A percentile compares a stretch with the other conserved stretches of the same genome.
Evolutionary conservation across 1,140 invertebrate species (phyloP).

Genomic region (Drosophila ananassae): DNA sequence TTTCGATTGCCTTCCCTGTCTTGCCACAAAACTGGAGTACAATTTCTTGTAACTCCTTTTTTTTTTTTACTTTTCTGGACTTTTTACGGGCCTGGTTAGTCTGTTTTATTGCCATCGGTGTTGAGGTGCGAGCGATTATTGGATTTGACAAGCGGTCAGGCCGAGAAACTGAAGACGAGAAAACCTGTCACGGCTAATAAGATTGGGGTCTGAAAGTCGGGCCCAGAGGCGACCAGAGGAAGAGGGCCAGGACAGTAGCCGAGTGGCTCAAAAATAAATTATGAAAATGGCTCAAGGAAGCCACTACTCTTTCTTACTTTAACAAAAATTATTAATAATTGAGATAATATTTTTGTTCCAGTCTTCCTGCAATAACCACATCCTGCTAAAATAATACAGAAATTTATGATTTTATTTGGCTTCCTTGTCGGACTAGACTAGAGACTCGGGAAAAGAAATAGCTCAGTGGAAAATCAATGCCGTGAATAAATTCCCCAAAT

Average conservation of each 20-base stretch:
- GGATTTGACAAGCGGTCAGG: conserved; percentile 32
- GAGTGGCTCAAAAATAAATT: neutral
- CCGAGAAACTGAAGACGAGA: neutral
- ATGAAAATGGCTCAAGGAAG: too few species aligned
- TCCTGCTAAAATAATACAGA: conserved; percentile 21
- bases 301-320: too few species aligned
- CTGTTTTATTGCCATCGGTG: conserved; percentile 44
- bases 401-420: conserved; percentile 43
- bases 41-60: neutral
- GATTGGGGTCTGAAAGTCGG: conserved; percentile 1
- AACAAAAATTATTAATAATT: too few species aligned
- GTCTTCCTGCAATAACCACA: conserved; percentile 36
- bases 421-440: conserved; percentile 16
- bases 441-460: conserved; percentile 36
- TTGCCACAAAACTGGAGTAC: neutral
- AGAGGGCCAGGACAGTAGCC: neutral
- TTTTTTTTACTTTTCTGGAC: neutral
- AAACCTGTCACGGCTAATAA: conserved; percentile 20
- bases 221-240: too few species aligned
- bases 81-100: conserved; percentile 1
- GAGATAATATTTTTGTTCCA: too few species aligned
- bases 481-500: conserved; percentile 21
- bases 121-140: conserved; percentile 48
- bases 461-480: conserved; percentile 47
- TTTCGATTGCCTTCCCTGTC: neutral